phyloP scores from a whole-genome alignment of 2,113 vertebrate genomes.

The Cheilinus undulatus region DNA sequence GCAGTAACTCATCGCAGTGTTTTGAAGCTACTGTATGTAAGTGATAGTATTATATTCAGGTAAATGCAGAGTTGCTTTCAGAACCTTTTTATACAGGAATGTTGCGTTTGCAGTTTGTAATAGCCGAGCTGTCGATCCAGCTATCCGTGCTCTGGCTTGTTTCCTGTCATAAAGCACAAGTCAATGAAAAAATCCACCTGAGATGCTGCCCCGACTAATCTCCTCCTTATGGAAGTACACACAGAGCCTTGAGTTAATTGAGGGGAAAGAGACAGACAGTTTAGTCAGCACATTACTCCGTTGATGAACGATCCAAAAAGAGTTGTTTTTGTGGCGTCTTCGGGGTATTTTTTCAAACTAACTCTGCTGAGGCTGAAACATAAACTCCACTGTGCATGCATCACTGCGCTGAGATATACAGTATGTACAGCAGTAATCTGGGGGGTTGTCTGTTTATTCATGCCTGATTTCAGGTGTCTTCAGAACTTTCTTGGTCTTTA shows the following conservation, averaged over 20 bases:
- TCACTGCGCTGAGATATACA: constrained; percentile 35
- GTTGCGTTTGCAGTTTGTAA: constrained; percentile 36
- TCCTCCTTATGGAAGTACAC: constrained; percentile 51
- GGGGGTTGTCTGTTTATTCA: constrained; percentile 49
- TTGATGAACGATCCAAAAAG: constrained; percentile 62
- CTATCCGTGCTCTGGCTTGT: constrained; percentile 32
- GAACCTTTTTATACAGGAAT: constrained; percentile 30
- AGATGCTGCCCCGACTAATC: constrained; percentile 53
- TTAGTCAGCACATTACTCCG: constrained; percentile 69
- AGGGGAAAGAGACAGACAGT: constrained; percentile 53
- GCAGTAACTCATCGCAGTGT: constrained; percentile 14
- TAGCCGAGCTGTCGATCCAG: constrained; percentile 35
- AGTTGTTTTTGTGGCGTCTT: constrained; percentile 54
- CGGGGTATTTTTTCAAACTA: constrained; percentile 37
- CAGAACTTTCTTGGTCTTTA: constrained; percentile 39
- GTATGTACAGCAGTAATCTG: constrained; percentile 45
- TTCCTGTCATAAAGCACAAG: constrained; percentile 60
- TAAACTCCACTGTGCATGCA: constrained; percentile 11
- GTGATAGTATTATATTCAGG: constrained; percentile 13
- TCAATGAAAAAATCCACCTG: constrained; percentile 55
- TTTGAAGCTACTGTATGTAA: constrained; percentile 26
- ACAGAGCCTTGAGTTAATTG: constrained; percentile 58
- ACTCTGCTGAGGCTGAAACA: constrained; percentile 23
- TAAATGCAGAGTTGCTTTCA: constrained; percentile 26
- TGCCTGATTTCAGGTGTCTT: constrained; percentile 19